Conservation (phyloP, 2,888 invertebrate genomes). For the Drosophila imparisetae region DNA sequence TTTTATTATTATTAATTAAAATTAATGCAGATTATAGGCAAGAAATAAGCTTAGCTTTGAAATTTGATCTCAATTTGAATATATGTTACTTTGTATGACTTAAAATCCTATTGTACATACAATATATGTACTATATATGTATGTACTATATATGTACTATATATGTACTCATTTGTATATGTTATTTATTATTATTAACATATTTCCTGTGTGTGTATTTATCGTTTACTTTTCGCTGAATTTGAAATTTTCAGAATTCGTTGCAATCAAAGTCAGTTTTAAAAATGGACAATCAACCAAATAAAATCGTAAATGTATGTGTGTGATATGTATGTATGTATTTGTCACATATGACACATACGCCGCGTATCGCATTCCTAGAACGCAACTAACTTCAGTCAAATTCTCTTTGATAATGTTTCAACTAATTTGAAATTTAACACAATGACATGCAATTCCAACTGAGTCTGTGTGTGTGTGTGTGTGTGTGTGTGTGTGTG, state of each 20-base stretch:
- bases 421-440: conserved; percentile 27
- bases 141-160: neutral
- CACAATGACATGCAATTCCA: conserved; percentile 38
- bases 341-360: conserved; percentile 25
- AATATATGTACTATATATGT: too few relatives aligned
- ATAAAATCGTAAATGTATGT: neutral
- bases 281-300: neutral
- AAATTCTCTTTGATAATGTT: conserved; percentile 26
- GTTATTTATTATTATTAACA: neutral
- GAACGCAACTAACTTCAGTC: conserved; percentile 1
- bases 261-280: neutral
- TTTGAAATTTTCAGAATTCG: neutral
- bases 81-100: neutral
- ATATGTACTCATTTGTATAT: neutral
- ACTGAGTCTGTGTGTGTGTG: conserved; percentile 14
- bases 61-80: neutral
- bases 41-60: neutral
- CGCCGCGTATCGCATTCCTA: conserved; percentile 12
- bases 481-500: conserved; percentile 1
- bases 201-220: neutral
- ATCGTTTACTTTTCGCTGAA: neutral
- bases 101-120: neutral
- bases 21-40: neutral
- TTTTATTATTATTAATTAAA: neutral
- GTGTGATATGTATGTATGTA: neutral